Conservation (phyloP, 2,888 invertebrate species). For the Pseudococcus longispinus region DNA sequence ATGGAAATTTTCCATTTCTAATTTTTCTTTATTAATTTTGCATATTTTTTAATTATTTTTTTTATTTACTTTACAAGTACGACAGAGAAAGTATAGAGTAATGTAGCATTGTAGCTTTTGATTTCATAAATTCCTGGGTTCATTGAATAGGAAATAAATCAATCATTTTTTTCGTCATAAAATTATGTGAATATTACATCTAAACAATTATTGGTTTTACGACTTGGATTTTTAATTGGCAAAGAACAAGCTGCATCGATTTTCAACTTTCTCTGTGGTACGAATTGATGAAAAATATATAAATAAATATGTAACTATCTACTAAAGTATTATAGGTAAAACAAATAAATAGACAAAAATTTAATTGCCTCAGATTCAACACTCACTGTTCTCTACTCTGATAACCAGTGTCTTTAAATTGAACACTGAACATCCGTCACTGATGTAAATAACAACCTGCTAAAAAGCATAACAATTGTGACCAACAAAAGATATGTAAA, state of each 20-base stretch:
- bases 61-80: neutral
- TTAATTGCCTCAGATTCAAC: slow-evolving; percentile 49
- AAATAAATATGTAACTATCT: slow-evolving; percentile 16
- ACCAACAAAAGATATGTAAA: slow-evolving; percentile 43
- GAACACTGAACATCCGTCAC: slow-evolving; percentile 54
- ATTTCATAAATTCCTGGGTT: too few relatives aligned
- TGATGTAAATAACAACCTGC: slow-evolving; percentile 51
- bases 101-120: neutral
- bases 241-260: neutral
- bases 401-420: slow-evolving; percentile 50
- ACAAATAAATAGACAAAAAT: slow-evolving; percentile 36
- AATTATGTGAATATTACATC: too few relatives aligned
- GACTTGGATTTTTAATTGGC: neutral
- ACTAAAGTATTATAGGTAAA: slow-evolving; percentile 6
- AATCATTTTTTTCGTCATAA: too few relatives aligned
- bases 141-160: too few relatives aligned
- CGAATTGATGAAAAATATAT: slow-evolving; percentile 4
- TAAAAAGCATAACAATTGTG: slow-evolving; percentile 53
- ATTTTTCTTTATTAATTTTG: neutral
- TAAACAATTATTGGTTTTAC: neutral
- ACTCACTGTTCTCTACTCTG: slow-evolving; percentile 55
- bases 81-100: neutral
- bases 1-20: neutral
- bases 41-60: neutral
- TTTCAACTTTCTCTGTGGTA: neutral